Evolutionary conservation across 1,140 invertebrate genomes (phyloP), one percentile per base, ranked within the genome.

Genomic region (Pogonognathellus flavescens): DNA sequence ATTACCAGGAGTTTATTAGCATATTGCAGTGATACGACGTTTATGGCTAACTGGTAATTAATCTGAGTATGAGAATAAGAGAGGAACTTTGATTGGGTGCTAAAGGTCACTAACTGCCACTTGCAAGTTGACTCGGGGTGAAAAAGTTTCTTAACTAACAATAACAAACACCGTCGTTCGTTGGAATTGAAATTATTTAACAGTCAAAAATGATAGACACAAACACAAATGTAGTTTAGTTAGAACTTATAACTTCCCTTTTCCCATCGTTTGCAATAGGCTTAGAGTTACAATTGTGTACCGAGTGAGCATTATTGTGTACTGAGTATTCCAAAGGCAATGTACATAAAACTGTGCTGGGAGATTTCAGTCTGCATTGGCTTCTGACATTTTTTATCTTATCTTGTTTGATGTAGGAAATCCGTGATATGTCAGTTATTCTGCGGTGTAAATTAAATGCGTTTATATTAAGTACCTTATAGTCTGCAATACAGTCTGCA

Each of bases 71-170:
- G 16, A 76, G 70, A 76, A 50, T 76, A 76, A 16, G 70, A 76
- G 11, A 31, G 70, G 41, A 76, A 11, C 16, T 9, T 5, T 76
- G 70, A 76, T 50, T 76, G 25, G 41, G 41, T 76, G 25, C n/a
- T 76, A 76, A 31, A 76, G 70, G 70, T 76, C 70, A 76, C 70
- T 31, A 76, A 76, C 70, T 76, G 70, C 70, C 70, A 57, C 53
- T 57, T 57, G 70, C 13, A 41, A 49, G 41, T 50, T 76, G n/a
- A n/a, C 7, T 16, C 6, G 70, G 41, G n/a, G 31, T 16, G 14
- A 76, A 76, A 31, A 49, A 49, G 41, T n/a, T 25, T 76, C 70
- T 76, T 76, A 18, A 66, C 70, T 76, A 31, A 76, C 41, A 76
- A 76, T 76, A 31, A 76, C 31, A 49, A 76, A 76, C 11, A 14